Conservation (phyloP, 2,113 vertebrate genomes). For the Crypturellus undulatus region DNA sequence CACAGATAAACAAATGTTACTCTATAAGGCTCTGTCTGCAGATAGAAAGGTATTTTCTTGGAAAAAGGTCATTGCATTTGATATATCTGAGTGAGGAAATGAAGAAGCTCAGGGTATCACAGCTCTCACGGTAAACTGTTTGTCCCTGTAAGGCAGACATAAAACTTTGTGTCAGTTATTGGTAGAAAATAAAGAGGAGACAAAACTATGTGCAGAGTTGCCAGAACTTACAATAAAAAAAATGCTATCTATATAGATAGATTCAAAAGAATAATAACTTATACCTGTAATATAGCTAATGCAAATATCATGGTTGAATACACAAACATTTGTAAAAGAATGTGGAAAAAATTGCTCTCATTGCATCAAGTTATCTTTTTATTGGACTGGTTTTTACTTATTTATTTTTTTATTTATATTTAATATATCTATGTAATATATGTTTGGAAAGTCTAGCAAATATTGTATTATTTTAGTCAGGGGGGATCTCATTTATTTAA, state of each 20-base stretch:
- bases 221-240: not conserved
- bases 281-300: not conserved
- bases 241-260: not conserved
- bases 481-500: not conserved
- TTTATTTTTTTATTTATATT: not conserved
- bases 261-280: not conserved
- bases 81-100: not conserved
- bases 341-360: not conserved
- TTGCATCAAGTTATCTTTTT: not conserved
- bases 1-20: not conserved
- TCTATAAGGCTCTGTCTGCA: not conserved
- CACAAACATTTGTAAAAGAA: not conserved
- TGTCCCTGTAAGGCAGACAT: not conserved
- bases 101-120: not conserved
- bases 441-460: not conserved
- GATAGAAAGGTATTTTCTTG: not conserved
- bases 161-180: not conserved
- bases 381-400: not conserved
- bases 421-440: not conserved
- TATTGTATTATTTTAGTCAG: not conserved
- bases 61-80: not conserved
- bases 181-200: not conserved
- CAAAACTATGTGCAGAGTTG: not conserved
- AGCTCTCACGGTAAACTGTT: not conserved
- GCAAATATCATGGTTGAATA: not conserved